Evolutionary conservation across 1,140 invertebrate genomes (phyloP), one percentile per base, ranked within the genome.

Genomic region (Rhagoletis zephyria): DNA sequence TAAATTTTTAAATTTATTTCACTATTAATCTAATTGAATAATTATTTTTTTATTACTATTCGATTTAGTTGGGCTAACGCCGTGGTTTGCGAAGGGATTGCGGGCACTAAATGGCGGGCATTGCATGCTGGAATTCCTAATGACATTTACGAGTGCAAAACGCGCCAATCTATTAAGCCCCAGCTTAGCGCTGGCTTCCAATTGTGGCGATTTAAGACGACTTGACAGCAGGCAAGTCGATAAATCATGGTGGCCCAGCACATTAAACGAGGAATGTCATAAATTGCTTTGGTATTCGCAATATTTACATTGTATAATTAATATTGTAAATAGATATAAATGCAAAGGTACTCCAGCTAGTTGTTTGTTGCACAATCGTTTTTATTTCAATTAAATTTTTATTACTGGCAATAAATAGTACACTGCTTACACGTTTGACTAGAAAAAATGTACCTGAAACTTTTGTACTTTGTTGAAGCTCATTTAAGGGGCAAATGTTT

Each of bases 21-120:
- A 56, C 48, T 81, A 81, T 81, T 81, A 81, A 56, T 81, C 74
- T 81, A 81, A 81, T 81, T 81, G 74, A 81, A 81, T 81, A 81
- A 56, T 81, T 81, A 56, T 56, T 81, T 81, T 56, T 81, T 81
- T 81, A 56, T 81, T 81, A 12, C 16, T 56, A 63, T 56, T 81
- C 14, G 45, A 81, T 81, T 81, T 48, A 56, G 48, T 16, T 4
- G 48, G 4, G 16, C 5, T 59, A 81, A 81, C 74, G 74, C 74
- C 74, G 74, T 81, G 74, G 7, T n/a, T 4, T 9, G 4, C 45
- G 42, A 74, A 48, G n/a, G 70, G 5, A 19, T 30, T 0, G 30
- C 4, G 12, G 48, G n/a, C 16, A 16, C 1, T 42, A 19, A 10
- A 14, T 14, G 0, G 74, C 48, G 6, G 48, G 40, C 10, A 70